Evolutionary conservation across 2,797 vertebrate species (phyloP).

Genomic region (Tauraco hartlaubi): DNA sequence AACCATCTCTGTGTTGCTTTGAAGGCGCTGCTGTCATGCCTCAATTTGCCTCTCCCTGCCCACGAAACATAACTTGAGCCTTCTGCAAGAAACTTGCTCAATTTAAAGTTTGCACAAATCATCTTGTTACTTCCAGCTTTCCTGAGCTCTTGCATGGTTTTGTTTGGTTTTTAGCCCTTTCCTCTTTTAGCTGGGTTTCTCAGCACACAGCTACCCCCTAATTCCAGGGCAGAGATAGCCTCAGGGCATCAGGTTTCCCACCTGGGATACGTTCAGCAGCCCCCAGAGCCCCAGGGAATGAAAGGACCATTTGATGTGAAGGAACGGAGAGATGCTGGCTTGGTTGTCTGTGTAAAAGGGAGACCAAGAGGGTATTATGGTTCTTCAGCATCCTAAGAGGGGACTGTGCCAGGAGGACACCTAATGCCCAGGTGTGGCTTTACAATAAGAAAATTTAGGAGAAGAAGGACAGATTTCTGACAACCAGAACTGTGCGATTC

Average conservation of each 20-base stretch:
- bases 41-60: background rate
- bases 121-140: background rate
- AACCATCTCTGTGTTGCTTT: background rate
- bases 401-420: rapidly evolving
- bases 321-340: background rate
- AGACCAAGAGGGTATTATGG: rapidly evolving
- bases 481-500: background rate
- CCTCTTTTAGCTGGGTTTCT: background rate
- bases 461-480: background rate
- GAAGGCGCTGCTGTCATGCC: background rate
- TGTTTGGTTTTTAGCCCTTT: background rate
- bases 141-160: background rate
- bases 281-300: background rate
- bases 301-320: background rate
- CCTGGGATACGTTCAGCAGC: background rate
- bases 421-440: background rate
- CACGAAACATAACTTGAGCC: background rate
- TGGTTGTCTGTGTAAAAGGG: background rate
- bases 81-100: background rate
- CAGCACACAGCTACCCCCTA: background rate
- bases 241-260: background rate
- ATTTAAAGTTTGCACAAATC: conserved; percentile 11
- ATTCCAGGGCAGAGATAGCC: background rate
- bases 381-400: background rate
- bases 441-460: background rate